Base-by-base conservation (phyloP, 2,113 vertebrate genomes). In the Scortum barcoo region DNA sequence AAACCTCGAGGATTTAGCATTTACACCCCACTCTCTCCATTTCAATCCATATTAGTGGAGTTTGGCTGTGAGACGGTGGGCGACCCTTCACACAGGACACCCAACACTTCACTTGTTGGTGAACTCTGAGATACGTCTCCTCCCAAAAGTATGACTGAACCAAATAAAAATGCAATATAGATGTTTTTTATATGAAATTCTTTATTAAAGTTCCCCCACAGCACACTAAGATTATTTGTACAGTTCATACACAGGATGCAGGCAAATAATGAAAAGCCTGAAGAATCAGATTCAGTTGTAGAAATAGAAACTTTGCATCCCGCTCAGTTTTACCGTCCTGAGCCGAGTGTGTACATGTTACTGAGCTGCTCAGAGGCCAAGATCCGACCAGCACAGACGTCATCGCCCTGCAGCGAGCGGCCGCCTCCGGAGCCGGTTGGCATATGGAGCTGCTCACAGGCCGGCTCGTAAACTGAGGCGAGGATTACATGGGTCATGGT, bases 391-490 rank as follows among this genome's bases (percentile, higher is more conserved):
- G 62, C 44, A 53, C 44, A 61, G 71, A 83, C 72, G 40, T 86
- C 81, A 72, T 30, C 2, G 13, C n/a, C n/a, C 77, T 20, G 0
- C 42, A 72, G 65, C 11, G 14, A 68, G 42, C 10, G 24, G 58
- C 73, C 38, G 72, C 63, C 79, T 69, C 60, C 12, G 17, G 73
- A 42, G 75, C 44, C 16, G 57, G 51, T 44, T 50, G 74, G 71
- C 81, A 88, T 74, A 81, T 57, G 78, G 75, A 71, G 78, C n/a
- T 0, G 11, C 26, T 78, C 60, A 56, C 33, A 58, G 62, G 22
- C 24, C 33, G 63, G 36, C 38, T 75, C 66, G 30, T 63, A 36
- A 83, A 57, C 11, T 3, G 6, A 38, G 62, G 61, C 70, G 17
- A 26, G 56, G 80, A 86, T 84, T 70, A 84, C 76, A 68, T 1